Percentiles rank a stretch among this genome's conserved stretches.
These are phyloP conservation scores for Leiothrix lutea DNA, from an alignment of 2,113 vertebrate genomes.

Conservation along the genomic window DNA sequence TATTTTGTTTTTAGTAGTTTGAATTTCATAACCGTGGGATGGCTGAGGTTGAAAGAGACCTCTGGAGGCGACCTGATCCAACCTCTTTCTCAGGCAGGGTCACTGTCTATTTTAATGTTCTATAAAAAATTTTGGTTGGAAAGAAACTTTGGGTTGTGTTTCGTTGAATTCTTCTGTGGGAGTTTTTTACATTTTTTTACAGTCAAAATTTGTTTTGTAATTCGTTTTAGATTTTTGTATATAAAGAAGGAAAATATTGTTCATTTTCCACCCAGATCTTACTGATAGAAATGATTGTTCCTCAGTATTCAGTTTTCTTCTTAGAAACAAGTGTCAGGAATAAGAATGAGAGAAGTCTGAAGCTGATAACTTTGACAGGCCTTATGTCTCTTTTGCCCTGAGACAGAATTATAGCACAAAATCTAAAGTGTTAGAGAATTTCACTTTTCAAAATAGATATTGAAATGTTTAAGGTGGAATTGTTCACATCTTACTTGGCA, in stretches of 20 bases:
- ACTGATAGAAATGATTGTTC: neutral
- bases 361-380: neutral
- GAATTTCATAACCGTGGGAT: neutral
- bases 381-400: neutral
- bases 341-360: neutral
- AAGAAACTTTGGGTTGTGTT: neutral
- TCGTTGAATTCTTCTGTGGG: neutral
- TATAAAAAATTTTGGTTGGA: neutral
- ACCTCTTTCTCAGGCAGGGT: neutral
- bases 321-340: neutral
- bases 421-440: neutral
- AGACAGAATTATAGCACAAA: neutral
- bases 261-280: neutral
- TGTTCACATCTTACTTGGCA: neutral
- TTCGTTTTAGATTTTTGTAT: neutral
- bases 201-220: neutral
- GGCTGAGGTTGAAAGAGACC: neutral
- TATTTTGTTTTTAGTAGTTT: neutral
- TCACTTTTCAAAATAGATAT: neutral
- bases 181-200: neutral
- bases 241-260: neutral
- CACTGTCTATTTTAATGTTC: neutral
- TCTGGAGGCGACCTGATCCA: neutral
- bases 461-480: neutral
- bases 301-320: neutral